Conservation (phyloP, 2,888 invertebrate species). For the Synanthedon myopaeformis region DNA sequence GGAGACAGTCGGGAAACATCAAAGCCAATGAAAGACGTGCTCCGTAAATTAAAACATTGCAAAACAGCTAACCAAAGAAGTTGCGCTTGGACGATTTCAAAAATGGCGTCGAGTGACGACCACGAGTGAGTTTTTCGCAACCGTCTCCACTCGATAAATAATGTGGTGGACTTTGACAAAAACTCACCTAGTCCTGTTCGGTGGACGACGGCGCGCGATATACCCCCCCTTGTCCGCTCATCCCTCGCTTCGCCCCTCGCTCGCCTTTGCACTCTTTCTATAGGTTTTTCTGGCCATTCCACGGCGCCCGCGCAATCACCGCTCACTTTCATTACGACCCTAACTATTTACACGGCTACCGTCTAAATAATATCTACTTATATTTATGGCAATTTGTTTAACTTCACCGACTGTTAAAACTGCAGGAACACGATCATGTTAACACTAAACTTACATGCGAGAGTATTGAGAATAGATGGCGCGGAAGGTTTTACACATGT, state of each 20-base stretch:
- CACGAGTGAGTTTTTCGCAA: conserved; percentile 66
- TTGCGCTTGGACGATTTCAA: conserved; percentile 54
- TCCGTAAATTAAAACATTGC: conserved; percentile 65
- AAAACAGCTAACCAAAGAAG: conserved; percentile 52
- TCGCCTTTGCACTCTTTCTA: conserved; percentile 28
- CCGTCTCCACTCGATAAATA: conserved; percentile 70
- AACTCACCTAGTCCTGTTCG: conserved; percentile 68
- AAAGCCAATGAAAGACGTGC: conserved; percentile 30
- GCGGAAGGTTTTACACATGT: conserved; percentile 54
- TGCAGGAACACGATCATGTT: conserved; percentile 71
- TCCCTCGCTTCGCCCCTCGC: conserved; percentile 18
- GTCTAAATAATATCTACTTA: conserved; percentile 67
- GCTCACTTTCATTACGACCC: conserved; percentile 54
- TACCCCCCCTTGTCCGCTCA: conserved; percentile 14
- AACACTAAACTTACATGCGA: conserved; percentile 66
- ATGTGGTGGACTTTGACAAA: conserved; percentile 68
- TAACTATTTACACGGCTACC: conserved; percentile 67
- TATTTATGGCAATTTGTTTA: conserved; percentile 71
- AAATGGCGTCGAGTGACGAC: conserved; percentile 61
- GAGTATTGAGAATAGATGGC: conserved; percentile 66
- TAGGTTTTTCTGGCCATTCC: conserved; percentile 62
- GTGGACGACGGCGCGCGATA: conserved; percentile 61
- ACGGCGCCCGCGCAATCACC: conserved; percentile 53
- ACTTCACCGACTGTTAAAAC: conserved; percentile 69
- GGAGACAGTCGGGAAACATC: conserved; percentile 56